A percentile compares a stretch with the other conserved stretches of the same genome.
Evolutionary conservation across 2,797 vertebrate species (phyloP).

Genomic region (Chaetodon trifasciatus): DNA sequence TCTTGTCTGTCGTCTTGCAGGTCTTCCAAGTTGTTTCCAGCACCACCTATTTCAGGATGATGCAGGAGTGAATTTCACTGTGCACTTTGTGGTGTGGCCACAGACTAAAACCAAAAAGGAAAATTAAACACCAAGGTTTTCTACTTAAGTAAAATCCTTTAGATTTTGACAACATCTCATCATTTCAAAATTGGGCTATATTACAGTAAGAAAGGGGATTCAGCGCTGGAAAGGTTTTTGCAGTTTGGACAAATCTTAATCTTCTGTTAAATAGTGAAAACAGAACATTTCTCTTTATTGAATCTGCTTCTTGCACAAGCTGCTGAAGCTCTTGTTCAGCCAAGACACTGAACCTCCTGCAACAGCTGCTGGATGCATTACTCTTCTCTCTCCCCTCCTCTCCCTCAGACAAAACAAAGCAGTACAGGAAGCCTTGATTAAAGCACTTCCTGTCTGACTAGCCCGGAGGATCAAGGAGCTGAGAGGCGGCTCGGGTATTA

Average conservation of each 20-base stretch:
- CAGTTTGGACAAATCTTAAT: not conserved
- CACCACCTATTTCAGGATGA: not conserved
- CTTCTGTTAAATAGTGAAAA: not conserved
- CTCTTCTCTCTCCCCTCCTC: conserved; percentile 25
- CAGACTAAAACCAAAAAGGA: not conserved
- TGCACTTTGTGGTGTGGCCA: not conserved
- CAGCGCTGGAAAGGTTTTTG: not conserved
- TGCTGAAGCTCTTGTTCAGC: conserved; percentile 8
- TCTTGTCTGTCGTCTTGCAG: too few relatives aligned
- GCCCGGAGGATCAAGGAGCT: conserved; percentile 62
- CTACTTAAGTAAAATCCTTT: not conserved
- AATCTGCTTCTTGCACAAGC: not conserved
- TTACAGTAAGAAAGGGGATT: not conserved
- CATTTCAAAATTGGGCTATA: not conserved
- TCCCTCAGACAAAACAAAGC: conserved; percentile 79
- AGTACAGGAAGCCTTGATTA: conserved; percentile 82
- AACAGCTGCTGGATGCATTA: conserved; percentile 79
- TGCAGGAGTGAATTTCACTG: too few relatives aligned
- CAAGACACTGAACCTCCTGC: conserved; percentile 10
- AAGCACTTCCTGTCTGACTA: conserved; percentile 83
- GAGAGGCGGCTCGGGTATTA: conserved; percentile 44
- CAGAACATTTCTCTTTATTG: not conserved
- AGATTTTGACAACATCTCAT: too few relatives aligned
- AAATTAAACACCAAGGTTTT: too few relatives aligned
- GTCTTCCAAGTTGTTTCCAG: not conserved